Evolutionary conservation across 2,113 vertebrate species (phyloP), one percentile per base, ranked within the genome.

Genomic region (Eretmochelys imbricata): DNA sequence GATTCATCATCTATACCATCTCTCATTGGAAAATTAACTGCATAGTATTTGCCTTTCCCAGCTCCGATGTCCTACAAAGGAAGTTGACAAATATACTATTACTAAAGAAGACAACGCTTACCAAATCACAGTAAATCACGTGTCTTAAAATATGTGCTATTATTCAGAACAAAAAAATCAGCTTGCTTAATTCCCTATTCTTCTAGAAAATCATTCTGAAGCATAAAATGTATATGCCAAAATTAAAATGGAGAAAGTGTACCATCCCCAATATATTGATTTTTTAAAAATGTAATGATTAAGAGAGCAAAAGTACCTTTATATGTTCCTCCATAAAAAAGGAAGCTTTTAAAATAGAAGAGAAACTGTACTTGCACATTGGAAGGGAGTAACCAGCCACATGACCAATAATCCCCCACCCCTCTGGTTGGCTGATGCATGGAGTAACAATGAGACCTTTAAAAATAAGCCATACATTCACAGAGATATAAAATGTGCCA

Each of bases 21-120:
- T 91, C 98, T 98, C 98, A 99, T 99, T 85, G 98, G 98, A 93
- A 99, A 99, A 90, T 99, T 99, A 88, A 99, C 98, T 90, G 98
- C 98, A 95, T 99, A 99, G 87, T 99, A 99, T 95, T 99, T 99
- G 84, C 98, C 99, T 98, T 99, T 99, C 96, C 99, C 99, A 88
- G 99, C 99, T 95, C 99, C 99, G 83, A 99, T 99, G 95, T 99
- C 99, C 99, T 99, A 55, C 7, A 95, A 89, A 80, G 25, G 93
- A 82, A 93, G 20, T 85, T 14, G 79, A 92, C n/a, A 97, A 78
- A 93, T 11, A 84, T 1, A 79, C 69, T 88, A 59, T 91, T 89
- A 85, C 53, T 0, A 93, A 79, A 82, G 13, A 76, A 31, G 85
- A 93, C 8, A n/a, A 6, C 8, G 79, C 24, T 62, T 2, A 17